Evolutionary conservation across 2,797 vertebrate species (phyloP), one percentile per base, ranked within the genome.

Genomic region (Myotis daubentonii): DNA sequence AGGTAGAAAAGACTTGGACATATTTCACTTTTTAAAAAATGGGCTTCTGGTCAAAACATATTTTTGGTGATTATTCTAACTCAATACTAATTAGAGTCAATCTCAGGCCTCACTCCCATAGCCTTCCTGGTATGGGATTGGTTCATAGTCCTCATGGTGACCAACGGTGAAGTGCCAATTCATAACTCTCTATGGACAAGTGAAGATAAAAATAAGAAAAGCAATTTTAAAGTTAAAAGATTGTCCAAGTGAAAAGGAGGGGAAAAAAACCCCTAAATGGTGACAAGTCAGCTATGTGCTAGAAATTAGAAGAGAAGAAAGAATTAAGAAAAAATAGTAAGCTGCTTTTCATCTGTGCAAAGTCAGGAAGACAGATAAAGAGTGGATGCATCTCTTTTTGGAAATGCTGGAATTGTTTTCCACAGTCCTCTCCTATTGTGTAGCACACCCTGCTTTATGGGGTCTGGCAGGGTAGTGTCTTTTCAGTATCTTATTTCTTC

Each of bases 151-250:
- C 70, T 90, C 36, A 93, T 97, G 94, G 83, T 90, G 94, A 94
- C 91, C 79, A 94, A 94, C 44, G 62, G 65, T 60, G 92, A 85
- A 93, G 70, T 3, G 8, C 16, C 57, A 41, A 75, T 94, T 97
- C 94, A 91, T 90, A 94, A 87, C 91, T 88, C 55, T 79, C 71
- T 78, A 51, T 22, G 38, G 80, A 71, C 89, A 94, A 92, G 44
- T 65, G 41, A 33, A 92, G 95, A 92, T 94, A 95, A 96, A 97
- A 94, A 44, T 84, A 81, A 68, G 71, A 94, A 94, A 95, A 94
- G 36, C 38, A 51, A 47, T 93, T 95, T 94, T 74, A 93, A 93
- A 84, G 71, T 62, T 57, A 80, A 95, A 83, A 82, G 44, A 70
- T 68, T 75, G 75, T 78, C 93, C 75, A 57, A 74, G 51, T 60